Evolutionary conservation across 2,797 vertebrate genomes (phyloP), one percentile per base, ranked within the genome.

Genomic region (Numenius phaeopus): DNA sequence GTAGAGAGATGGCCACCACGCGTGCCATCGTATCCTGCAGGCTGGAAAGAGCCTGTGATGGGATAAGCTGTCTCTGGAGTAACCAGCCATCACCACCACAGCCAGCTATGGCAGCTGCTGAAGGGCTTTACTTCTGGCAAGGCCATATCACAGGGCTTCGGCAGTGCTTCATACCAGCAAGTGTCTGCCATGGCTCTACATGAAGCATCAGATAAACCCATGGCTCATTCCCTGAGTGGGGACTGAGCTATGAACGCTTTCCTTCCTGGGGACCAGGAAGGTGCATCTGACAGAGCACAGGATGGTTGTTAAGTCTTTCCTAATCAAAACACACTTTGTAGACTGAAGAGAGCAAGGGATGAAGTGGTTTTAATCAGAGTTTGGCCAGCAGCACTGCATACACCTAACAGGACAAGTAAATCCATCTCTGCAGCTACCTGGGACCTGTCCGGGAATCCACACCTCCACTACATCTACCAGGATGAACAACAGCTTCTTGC

Each of bases 81-180:
- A 2, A 14, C 10, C 39, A 80, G 19, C 12, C 61, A 57, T 30
- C 62, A 49, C 16, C 66, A 76, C 26, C 64, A 34, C 57, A 42
- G 24, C 44, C 61, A 69, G 61, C 32, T 58, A 49, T 0, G 1
- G 55, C 0, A 1, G 73, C 13, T 0, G 18, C 34, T 32, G 55
- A 49, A 54, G 46, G 23, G 30, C 21, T 47, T 52, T 58, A 37
- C 39, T 62, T 37, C 87, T 37, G 49, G 42, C n/a, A 64, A 47
- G 39, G 73, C 42, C 26, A 1, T 14, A 34, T 8, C 1, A 1
- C n/a, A 42, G 37, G 39, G 69, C 42, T 75, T n/a, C 1, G 2
- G 26, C 49, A 64, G 23, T 8, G 7, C 23, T 59, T 86, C 0
- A 2, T 34, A 40, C 8, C 8, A 6, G 20, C 14, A 32, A 42